Evolutionary conservation across 2,113 vertebrate species (phyloP), one percentile per base, ranked within the genome.

Genomic region (Laticauda colubrina): DNA sequence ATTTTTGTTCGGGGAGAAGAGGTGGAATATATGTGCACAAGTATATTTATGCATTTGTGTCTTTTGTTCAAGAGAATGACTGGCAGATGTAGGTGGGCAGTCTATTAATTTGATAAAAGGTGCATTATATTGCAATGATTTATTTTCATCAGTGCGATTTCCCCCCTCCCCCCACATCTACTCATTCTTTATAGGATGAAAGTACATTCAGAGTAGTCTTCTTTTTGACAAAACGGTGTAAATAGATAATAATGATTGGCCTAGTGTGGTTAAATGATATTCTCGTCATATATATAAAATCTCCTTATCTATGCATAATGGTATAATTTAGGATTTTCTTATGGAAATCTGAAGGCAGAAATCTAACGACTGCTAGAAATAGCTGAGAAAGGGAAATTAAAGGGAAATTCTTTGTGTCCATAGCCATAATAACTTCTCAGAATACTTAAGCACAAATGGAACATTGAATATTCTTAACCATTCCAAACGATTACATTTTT

Each of bases 311-410:
- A 51, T 64, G 29, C 23, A 81, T 81, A 81, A 81, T 81, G 54
- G 18, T 24, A 53, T 5, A 51, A 54, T n/a, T 90, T 81, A 54
- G 64, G 29, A 90, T 90, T n/a, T 34, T 64, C 48, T 81, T 90
- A 90, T 55, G 89, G 89, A 90, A 81, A 90, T 90, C 61, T 7
- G 48, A 90, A 51, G 89, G 48, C 48, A 90, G 61, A 90, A 48
- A 64, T 90, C 29, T 75, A n/a, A 3, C 0, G 48, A 75, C 75
- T 75, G 48, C 20, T 75, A 39, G 81, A 90, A 81, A 90, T 81
- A 90, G 64, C 89, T 34, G 64, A 90, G 2, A 14, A 53, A 81
- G 61, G 29, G 48, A 81, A 90, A 90, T 75, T 39, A 81, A 90
- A 90, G 54, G 53, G 34, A 39, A 39, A 69, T 51, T 90, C 81